Evolutionary conservation across 2,888 invertebrate species (phyloP), one percentile per base, ranked within the genome.

Genomic region (Crocallis elinguaria): DNA sequence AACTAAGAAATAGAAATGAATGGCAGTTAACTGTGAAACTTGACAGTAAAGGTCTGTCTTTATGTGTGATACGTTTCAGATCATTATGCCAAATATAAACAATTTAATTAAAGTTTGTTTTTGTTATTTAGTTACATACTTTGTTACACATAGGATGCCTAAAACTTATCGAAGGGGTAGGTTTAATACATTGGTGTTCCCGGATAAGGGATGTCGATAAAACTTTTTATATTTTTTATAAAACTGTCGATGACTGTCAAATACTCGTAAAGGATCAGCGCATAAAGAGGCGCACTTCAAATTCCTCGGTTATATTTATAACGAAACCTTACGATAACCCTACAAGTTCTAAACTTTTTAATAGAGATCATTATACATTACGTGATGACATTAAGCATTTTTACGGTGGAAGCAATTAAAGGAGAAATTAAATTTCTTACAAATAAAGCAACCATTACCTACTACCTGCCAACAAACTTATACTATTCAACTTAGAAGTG

Each of bases 241-340:
- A n/a, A n/a, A n/a, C n/a, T n/a, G n/a, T n/a, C n/a, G n/a, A 80
- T 69, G 75, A 67, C 67, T 71, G 67, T 75, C 73, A 72, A 77
- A 77, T 71, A 70, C 69, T 77, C 77, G 74, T 80, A 79, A 79
- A 79, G 64, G 68, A 77, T 78, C 73, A 69, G 72, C 70, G 69
- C 68, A 64, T 69, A 71, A 65, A 71, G 68, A 70, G 59, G 48
- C 60, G 64, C 63, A 67, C 73, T 60, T 35, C 57, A 58, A 69
- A 71, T 71, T 67, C 65, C 55, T 66, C 57, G 43, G 51, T 37
- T 51, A 36, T 35, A 33, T 49, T 12, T 38, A 27, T 25, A 36
- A 36, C 8, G n/a, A 44, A 50, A 32, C 12, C n/a, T 32, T 25
- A 32, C 25, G 3, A 43, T 30, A 23, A 16, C 7, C 49, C 41